Conservation (phyloP, 2,113 vertebrate species). For the Willisornis vidua region DNA sequence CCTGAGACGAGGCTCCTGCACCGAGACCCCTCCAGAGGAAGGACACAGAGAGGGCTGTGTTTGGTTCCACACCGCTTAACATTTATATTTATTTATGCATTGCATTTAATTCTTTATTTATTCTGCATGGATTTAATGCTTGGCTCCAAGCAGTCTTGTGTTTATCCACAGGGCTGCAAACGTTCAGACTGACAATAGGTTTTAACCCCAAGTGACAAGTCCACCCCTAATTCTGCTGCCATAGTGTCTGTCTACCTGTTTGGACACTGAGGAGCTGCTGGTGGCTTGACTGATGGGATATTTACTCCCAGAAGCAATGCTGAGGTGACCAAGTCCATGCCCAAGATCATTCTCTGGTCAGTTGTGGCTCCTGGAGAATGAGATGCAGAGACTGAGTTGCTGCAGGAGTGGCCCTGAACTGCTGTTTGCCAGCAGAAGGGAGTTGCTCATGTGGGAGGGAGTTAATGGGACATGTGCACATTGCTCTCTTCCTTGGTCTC, state of each 20-base stretch:
- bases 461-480: not conserved
- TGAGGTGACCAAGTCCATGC: not conserved
- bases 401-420: not conserved
- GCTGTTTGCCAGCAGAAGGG: not conserved
- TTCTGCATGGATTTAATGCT: conserved; percentile 1
- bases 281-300: not conserved
- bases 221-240: not conserved
- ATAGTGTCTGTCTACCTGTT: not conserved
- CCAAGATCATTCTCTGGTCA: not conserved
- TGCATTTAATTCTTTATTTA: conserved; percentile 41
- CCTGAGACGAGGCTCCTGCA: not conserved
- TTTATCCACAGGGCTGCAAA: conserved; percentile 19
- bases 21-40: not conserved
- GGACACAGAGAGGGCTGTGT: not conserved
- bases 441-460: not conserved
- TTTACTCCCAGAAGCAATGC: not conserved
- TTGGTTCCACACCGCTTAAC: not conserved
- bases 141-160: conserved; percentile 5
- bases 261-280: accelerated
- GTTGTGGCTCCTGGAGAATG: not conserved
- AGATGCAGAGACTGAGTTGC: not conserved
- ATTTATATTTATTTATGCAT: conserved; percentile 44
- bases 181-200: not conserved
- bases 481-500: not conserved
- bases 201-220: conserved; percentile 19